Evolutionary conservation across 92 coral and sea anemone genomes (phyloP).

Genomic region (Epizoanthus stellaris): DNA sequence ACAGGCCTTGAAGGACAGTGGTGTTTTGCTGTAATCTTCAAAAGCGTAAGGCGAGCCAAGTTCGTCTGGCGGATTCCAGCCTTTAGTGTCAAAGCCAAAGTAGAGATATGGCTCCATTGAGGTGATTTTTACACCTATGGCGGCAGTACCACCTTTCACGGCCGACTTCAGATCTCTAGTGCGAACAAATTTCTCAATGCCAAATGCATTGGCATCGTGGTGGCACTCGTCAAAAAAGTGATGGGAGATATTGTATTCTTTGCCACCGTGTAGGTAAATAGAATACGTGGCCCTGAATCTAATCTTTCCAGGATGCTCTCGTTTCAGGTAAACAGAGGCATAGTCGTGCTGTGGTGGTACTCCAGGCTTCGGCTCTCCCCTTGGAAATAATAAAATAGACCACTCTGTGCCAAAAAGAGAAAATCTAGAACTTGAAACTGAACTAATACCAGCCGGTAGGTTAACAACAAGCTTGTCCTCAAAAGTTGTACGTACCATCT

Average conservation of each 20-base stretch:
- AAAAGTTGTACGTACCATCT: conserved; percentile 73
- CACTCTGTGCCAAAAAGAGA: conserved; percentile 89
- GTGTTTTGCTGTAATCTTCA: conserved; percentile 68
- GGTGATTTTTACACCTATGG: conserved; percentile 82
- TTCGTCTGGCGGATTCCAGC: conserved; percentile 80
- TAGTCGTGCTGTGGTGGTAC: conserved; percentile 75
- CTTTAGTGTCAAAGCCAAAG: conserved; percentile 86
- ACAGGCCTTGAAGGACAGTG: conserved; percentile 70
- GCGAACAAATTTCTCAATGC: conserved; percentile 89
- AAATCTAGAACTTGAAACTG: conserved; percentile 79
- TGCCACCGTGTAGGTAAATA: conserved; percentile 81
- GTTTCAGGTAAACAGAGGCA: conserved; percentile 83
- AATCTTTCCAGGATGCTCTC: conserved; percentile 76
- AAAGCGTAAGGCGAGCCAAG: conserved; percentile 66
- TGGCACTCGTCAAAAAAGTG: conserved; percentile 79
- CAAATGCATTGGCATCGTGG: conserved; percentile 82
- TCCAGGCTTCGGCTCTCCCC: conserved; percentile 78
- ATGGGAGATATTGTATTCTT: conserved; percentile 78
- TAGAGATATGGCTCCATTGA: conserved; percentile 88
- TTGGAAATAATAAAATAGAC: conserved; percentile 88
- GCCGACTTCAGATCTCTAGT: conserved; percentile 86
- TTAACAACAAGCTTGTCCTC: conserved; percentile 85
- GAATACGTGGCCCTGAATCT: conserved; percentile 89
- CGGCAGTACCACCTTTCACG: conserved; percentile 87
- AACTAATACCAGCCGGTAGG: conserved; percentile 80